Evolutionary conservation across 2,113 vertebrate species (phyloP).

Genomic region (Brachirus orientalis): DNA sequence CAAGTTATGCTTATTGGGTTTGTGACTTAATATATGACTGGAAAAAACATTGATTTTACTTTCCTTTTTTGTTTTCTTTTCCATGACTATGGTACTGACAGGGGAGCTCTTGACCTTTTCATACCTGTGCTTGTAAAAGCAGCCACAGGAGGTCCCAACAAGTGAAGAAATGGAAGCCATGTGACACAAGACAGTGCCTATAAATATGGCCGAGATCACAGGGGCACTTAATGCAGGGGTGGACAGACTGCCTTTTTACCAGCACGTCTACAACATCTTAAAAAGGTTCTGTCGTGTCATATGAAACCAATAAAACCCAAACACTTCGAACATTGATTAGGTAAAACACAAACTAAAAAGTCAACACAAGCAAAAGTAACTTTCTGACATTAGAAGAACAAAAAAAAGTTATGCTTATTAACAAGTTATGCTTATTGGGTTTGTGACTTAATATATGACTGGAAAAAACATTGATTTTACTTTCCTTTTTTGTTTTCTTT

Average conservation of each 20-base stretch:
- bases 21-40: too few species aligned
- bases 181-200: slow-evolving; percentile 85
- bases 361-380: too few species aligned
- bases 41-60: too few species aligned
- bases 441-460: too few species aligned
- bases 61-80: neutral
- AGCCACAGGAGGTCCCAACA: slow-evolving; percentile 79
- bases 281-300: slow-evolving; percentile 83
- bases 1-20: too few species aligned
- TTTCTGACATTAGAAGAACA: too few species aligned
- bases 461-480: too few species aligned
- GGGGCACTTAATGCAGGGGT: slow-evolving; percentile 79
- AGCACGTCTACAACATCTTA: slow-evolving; percentile 84
- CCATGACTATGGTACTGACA: slow-evolving; percentile 46
- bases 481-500: too few species aligned
- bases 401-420: too few species aligned
- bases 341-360: too few species aligned
- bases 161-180: slow-evolving; percentile 86
- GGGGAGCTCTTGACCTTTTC: slow-evolving; percentile 76
- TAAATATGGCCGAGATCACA: slow-evolving; percentile 86
- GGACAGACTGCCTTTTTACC: slow-evolving; percentile 83
- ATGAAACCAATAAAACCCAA: slow-evolving; percentile 85
- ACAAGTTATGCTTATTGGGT: too few species aligned
- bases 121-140: slow-evolving; percentile 83
- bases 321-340: too few species aligned